Base-by-base conservation (phyloP, 1,140 invertebrate species). In the Bombus superbus region DNA sequence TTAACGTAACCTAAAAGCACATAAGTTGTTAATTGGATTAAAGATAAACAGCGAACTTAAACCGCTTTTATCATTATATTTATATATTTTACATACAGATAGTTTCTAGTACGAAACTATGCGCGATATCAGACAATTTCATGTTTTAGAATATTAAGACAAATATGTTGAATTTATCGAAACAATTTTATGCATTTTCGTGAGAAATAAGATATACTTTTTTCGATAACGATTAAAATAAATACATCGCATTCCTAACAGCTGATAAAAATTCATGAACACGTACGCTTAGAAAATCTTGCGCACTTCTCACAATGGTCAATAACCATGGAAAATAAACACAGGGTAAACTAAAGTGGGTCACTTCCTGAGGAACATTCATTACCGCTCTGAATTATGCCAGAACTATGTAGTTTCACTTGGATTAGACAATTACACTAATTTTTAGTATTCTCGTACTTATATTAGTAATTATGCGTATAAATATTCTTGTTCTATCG, bases 1-100 rank as follows among this genome's bases (percentile, higher is more conserved):
- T 89, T 87, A 88, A 88, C 64, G 94, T 91, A 79, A 91, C 84
- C 94, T 95, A 85, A 18, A 92, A 92, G 42, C 40, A 73, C 9
- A 15, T 28, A 44, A 83, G n/a, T 53, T 42, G 38, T 15, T 18
- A 64, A 68, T 42, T 42, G 32, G 15, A 38, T 64, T 66, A 35
- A 68, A 53, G 18, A 38, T 64, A 15, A 57, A 28, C 8, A 38
- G 47, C 47, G 59, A 85, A 18, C 6, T 53, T 47, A 10, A 10
- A 32, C 1, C 22, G 44, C 40, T 44, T 71, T 13, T 82, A n/a
- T 72, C 44, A 40, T 59, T 18, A 28, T 75, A 35, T 47, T 75
- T 38, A 75, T 25, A 38, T 57, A 25, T 35, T 35, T 10, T n/a
- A 22, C 1, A 42, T 22, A 82, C 22, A 35, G 25, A n/a, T n/a